Base-by-base conservation (phyloP, 2,888 invertebrate genomes). In the Cylindroiulus punctatus region DNA sequence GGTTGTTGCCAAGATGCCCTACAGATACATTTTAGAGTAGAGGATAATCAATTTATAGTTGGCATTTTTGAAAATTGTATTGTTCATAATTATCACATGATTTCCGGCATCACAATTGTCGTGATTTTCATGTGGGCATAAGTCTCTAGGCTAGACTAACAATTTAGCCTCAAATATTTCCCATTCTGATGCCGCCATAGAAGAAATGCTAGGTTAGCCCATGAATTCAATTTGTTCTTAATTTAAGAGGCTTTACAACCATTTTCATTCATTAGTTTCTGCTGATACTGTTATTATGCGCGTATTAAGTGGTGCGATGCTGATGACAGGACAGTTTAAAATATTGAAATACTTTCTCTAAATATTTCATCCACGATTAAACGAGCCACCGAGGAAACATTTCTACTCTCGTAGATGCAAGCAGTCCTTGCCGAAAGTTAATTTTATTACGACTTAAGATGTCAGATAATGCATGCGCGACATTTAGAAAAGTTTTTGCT, bases 261-360 rank as follows among this genome's bases (percentile, higher is more conserved):
- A 17, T 76, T 76, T 76, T 76, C 26, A 12, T 76, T 76, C 76
- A 76, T 76, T 76, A 76, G 30, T 76, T 76, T 76, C 76, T 76
- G 76, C 76, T 76, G 76, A 76, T 76, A 30, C 76, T 30, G 30
- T 76, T 76, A 76, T 76, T 76, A 32, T 14, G 76, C 76, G 30
- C 14, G 26, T 65, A 26, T 65, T 26, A 65, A 65, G 26, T 26
- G 12, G 26, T 65, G n/a, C 12, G 26, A 76, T 76, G 32, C 76
- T 76, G 76, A 76, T 76, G 76, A 76, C 76, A 76, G 26, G 65
- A 76, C 76, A 26, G 32, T 30, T 76, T 76, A 26, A 76, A 76
- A 76, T 76, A 76, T 76, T 30, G 30, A 76, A 65, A 76, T 30
- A 30, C 14, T 76, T 76, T 76, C 76, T 30, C 30, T 30, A 30